These are phyloP conservation scores for Pecten maximus DNA, from an alignment of 2,888 invertebrate species.

Conservation along the genomic window DNA sequence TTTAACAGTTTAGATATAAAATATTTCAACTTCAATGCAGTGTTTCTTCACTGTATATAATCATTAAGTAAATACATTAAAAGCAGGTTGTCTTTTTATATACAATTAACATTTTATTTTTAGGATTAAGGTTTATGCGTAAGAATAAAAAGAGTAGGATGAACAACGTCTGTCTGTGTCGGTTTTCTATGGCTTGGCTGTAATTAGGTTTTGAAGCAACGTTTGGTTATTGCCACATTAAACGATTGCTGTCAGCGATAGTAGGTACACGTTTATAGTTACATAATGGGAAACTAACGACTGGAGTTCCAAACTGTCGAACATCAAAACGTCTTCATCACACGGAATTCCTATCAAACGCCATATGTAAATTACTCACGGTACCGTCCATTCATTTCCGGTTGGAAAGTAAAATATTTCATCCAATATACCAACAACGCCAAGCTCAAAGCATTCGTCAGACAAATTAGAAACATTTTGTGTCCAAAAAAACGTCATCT, in stretches of 20 bases:
- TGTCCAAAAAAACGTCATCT: background rate
- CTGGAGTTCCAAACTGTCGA: conserved; percentile 13
- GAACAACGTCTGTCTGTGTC: background rate
- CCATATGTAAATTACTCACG: conserved; percentile 18
- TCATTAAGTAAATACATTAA: background rate
- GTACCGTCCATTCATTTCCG: conserved; percentile 6
- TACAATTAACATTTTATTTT: background rate
- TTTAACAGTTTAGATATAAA: background rate
- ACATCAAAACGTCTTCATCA: conserved; percentile 24
- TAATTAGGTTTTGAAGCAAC: background rate
- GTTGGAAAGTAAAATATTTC: background rate
- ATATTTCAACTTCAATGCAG: background rate
- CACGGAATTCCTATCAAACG: conserved; percentile 3
- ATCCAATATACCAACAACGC: background rate
- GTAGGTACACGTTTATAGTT: background rate
- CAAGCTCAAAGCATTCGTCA: background rate
- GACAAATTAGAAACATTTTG: background rate
- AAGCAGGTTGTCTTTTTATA: background rate
- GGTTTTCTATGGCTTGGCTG: background rate
- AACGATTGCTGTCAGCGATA: conserved; percentile 29
- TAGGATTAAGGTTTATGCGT: background rate
- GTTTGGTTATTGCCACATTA: conserved; percentile 20
- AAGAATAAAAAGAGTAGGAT: background rate
- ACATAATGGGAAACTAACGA: conserved; percentile 30
- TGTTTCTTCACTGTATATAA: background rate